Evolutionary conservation across 2,797 vertebrate species (phyloP), one percentile per base, ranked within the genome.

Genomic region (Eulemur albifrons): DNA sequence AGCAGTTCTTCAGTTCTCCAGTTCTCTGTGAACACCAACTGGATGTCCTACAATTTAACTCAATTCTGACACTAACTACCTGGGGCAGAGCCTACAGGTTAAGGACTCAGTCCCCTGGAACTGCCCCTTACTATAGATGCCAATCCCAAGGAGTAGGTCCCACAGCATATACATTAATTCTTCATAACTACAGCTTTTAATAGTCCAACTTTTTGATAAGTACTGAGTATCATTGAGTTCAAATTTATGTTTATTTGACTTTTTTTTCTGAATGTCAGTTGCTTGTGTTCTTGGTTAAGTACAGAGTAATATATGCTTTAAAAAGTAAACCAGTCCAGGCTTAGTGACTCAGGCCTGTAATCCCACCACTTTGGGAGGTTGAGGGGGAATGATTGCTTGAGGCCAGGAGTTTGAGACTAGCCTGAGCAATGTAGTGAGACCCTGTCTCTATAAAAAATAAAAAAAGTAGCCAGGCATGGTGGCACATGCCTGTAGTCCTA

Each of bases 151-250:
- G 65, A 82, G 27, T 82, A 61, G 43, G 25, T 81, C 52, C 27
- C 38, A 23, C 76, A 54, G 9, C 43, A 43, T 65, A 14, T 80
- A 73, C 6, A 1, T 81, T 83, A 63, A 72, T 90, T 89, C 72
- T 89, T 95, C 13, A 1, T 65, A 95, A 93, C 32, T 83, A 45
- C 23, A 95, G 11, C 25, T 69, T 96, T 90, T 63, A 81, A 23
- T 82, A 61, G 30, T 84, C 27, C 70, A 79, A 4, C 8, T 70
- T 94, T 94, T 97, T 94, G 40, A 11, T 81, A 82, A 59, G 4
- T 85, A 59, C 48, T 65, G 59, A 59, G 0, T 87, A n/a, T 92
- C 57, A 88, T 3, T 72, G 48, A 87, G 1, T 89, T 90, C 48
- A 92, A 75, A 21, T 4, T 69, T 94, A 21, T 72, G 14, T 69